Evolutionary conservation across 2,113 vertebrate species (phyloP).

Genomic region (Ranitomeya imitator): DNA sequence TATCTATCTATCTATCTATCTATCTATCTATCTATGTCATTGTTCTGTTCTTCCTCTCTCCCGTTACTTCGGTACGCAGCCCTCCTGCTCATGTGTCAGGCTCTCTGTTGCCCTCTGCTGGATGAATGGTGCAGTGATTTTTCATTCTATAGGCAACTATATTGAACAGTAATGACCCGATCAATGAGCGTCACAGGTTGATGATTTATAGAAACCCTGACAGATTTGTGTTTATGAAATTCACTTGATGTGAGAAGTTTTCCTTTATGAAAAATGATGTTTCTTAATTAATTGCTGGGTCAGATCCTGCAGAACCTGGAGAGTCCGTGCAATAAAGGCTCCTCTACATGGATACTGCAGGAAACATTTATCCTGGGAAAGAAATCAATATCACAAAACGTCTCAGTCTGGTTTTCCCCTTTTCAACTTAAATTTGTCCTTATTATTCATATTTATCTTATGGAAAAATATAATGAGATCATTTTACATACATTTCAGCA

Average conservation of each 20-base stretch:
- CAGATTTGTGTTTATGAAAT: constrained; percentile 82
- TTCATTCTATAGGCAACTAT: constrained; percentile 26
- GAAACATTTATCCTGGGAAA: constrained; percentile 81
- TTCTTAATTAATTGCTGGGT: constrained; percentile 80
- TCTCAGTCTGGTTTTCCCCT: constrained; percentile 72
- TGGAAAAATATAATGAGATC: constrained; percentile 68
- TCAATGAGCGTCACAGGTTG: constrained; percentile 81
- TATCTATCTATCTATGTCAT: neutral
- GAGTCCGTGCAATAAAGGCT: constrained; percentile 84
- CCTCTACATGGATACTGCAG: constrained; percentile 90
- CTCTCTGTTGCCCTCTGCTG: constrained; percentile 45
- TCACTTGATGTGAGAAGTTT: constrained; percentile 78
- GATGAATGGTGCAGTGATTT: neutral
- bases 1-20: constrained; percentile 10
- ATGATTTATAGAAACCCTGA: constrained; percentile 82
- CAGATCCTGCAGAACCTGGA: constrained; percentile 75
- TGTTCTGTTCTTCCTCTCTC: no score
- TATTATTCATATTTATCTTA: constrained; percentile 70
- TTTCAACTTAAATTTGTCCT: constrained; percentile 70
- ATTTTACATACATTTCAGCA: constrained; percentile 61
- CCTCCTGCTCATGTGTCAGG: neutral
- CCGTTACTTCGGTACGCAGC: no score
- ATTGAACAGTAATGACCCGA: constrained; percentile 74
- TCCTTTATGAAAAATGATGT: constrained; percentile 83
- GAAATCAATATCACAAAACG: constrained; percentile 85